phyloP scores from a whole-genome alignment of 2,888 invertebrate genomes.

The Taphrorychus bicolor region DNA sequence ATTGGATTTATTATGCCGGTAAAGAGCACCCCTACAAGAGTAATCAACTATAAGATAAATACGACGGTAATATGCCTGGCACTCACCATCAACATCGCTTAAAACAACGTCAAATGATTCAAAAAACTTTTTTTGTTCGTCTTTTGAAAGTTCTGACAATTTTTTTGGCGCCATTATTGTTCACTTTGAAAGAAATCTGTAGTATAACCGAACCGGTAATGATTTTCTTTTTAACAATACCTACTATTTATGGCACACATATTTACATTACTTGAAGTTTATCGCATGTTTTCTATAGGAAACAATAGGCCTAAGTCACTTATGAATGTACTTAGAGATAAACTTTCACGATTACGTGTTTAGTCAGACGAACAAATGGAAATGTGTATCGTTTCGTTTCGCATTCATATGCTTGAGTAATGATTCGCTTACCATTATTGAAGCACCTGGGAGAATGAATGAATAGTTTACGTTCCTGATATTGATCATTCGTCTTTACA shows the following conservation, averaged over 20 bases:
- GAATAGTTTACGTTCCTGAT: too few relatives aligned
- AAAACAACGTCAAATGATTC: constrained; percentile 38
- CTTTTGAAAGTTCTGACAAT: constrained; percentile 24
- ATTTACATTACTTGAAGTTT: neutral
- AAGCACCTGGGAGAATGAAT: too few relatives aligned
- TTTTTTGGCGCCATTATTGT: neutral
- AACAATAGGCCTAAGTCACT: neutral
- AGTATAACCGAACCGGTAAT: neutral
- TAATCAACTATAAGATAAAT: neutral
- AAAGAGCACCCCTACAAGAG: constrained; percentile 24
- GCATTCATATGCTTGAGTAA: too few relatives aligned
- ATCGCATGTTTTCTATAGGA: neutral
- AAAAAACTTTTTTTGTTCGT: constrained; percentile 27
- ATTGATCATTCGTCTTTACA: too few relatives aligned
- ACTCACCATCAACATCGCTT: constrained; percentile 36
- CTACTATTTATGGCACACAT: neutral
- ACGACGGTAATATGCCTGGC: neutral
- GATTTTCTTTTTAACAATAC: neutral
- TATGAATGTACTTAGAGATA: neutral
- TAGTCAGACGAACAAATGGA: too few relatives aligned
- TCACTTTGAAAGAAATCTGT: neutral
- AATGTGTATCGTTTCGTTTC: too few relatives aligned
- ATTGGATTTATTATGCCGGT: neutral
- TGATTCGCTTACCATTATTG: too few relatives aligned
- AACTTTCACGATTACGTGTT: neutral